Evolutionary conservation across 2,797 vertebrate genomes (phyloP).

Genomic region (Phalloptychus januarius): DNA sequence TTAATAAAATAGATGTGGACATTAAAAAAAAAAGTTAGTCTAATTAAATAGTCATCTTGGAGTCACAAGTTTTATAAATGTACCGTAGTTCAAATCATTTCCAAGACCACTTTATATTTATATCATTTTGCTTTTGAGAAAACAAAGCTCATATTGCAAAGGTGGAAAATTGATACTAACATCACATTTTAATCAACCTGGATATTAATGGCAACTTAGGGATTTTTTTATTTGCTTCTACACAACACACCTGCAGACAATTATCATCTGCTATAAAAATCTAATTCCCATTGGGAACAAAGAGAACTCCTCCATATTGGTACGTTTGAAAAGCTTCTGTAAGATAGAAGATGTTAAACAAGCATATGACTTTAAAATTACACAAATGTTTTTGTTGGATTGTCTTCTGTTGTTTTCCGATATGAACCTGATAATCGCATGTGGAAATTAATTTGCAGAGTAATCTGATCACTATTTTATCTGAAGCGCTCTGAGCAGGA

Average conservation of each 20-base stretch:
- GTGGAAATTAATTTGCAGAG: not conserved
- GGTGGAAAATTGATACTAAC: not conserved
- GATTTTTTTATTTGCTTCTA: not conserved
- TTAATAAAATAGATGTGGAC: no score
- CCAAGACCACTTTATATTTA: not conserved
- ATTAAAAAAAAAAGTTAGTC: not conserved
- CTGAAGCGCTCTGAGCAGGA: not conserved
- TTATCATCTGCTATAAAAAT: not conserved
- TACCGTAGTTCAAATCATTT: not conserved
- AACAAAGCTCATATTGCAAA: not conserved
- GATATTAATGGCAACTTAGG: not conserved
- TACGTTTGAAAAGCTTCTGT: not conserved
- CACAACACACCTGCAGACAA: not conserved
- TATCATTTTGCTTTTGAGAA: not conserved
- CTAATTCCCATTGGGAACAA: not conserved
- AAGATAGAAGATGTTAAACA: not conserved
- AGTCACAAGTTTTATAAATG: not conserved
- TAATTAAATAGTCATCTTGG: not conserved
- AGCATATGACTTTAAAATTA: not conserved
- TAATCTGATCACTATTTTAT: not conserved
- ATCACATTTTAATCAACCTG: not conserved
- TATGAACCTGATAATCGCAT: not conserved
- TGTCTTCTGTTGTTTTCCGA: conserved; percentile 6
- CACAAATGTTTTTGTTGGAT: not conserved
- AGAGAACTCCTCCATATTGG: not conserved